Conservation (phyloP, 2,888 invertebrate species). For the Nemurella pictetii region DNA sequence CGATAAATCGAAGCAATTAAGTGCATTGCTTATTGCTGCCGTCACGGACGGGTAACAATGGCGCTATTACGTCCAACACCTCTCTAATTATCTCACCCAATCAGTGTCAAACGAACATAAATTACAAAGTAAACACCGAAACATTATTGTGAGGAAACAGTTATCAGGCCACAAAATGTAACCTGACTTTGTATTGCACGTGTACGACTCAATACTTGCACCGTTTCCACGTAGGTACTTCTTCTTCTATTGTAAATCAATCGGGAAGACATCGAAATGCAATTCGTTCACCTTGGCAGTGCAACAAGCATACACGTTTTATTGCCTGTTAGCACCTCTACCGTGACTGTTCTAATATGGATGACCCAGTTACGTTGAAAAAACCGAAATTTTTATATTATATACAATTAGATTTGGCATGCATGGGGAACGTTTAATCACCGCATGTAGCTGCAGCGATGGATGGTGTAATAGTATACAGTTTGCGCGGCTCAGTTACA, state of each 20-base stretch:
- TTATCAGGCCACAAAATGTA: neutral
- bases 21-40: neutral
- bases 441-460: neutral
- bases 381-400: conserved; percentile 8
- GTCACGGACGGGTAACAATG: neutral
- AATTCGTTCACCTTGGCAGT: neutral
- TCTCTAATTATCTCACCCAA: neutral
- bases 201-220: neutral
- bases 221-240: neutral
- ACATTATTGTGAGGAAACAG: neutral
- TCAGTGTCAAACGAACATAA: neutral
- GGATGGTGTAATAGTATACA: neutral
- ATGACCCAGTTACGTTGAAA: neutral
- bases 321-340: neutral
- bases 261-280: neutral
- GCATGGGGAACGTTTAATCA: neutral
- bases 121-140: neutral
- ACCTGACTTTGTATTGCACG: neutral
- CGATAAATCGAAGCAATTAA: neutral
- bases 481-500: neutral
- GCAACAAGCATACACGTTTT: neutral
- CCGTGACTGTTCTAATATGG: conserved; percentile 1
- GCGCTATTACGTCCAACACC: neutral
- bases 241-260: neutral
- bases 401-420: neutral